Percentiles rank a stretch among this genome's conserved stretches.
These are phyloP conservation scores for Spheniscus humboldti DNA, from an alignment of 2,797 vertebrate species.

Conservation along the genomic window DNA sequence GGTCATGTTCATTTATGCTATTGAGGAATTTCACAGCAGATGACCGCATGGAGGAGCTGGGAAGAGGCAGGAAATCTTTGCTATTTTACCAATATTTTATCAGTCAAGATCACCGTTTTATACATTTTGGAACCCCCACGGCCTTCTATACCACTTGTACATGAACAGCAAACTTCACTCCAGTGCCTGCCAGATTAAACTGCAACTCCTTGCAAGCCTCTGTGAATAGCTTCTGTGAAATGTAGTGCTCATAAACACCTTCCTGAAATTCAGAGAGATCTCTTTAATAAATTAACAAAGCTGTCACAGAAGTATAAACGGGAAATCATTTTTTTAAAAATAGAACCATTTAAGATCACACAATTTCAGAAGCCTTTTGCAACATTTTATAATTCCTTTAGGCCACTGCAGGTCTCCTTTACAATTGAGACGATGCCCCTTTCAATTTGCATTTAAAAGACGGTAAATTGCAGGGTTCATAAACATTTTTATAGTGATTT, in stretches of 20 bases:
- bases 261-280: conserved; percentile 28
- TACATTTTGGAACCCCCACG: background rate
- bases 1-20: background rate
- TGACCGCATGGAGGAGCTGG: background rate
- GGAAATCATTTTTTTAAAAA: conserved; percentile 64
- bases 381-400: conserved; percentile 66
- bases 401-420: conserved; percentile 73
- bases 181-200: conserved; percentile 15
- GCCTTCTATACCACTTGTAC: background rate
- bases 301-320: conserved; percentile 58
- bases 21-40: background rate
- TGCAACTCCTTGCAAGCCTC: background rate
- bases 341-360: conserved; percentile 63
- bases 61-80: background rate
- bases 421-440: conserved; percentile 66
- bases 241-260: conserved; percentile 8
- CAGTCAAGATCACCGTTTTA: background rate
- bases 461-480: conserved; percentile 81
- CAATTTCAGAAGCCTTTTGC: conserved; percentile 53
- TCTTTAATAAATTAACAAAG: conserved; percentile 64
- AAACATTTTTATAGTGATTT: conserved; percentile 84
- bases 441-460: conserved; percentile 83
- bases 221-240: background rate
- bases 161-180: background rate
- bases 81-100: background rate